Evolutionary conservation across 2,888 invertebrate species (phyloP), one percentile per base, ranked within the genome.

Genomic region (Molorchus minor): DNA sequence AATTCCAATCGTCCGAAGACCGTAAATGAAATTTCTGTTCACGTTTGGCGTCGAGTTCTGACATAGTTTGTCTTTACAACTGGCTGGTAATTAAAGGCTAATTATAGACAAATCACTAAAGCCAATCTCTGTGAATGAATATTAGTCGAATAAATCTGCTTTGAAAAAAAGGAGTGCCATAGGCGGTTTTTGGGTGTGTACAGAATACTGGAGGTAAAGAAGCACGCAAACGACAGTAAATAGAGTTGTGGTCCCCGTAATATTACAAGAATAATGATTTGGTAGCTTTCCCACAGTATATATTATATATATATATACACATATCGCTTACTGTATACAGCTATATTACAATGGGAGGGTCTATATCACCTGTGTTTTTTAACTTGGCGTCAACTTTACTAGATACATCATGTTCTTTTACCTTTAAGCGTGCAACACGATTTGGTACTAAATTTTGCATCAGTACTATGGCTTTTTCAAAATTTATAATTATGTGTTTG

Each of bases 161-260:
- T 2, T 19, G 8, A 49, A 36, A 52, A 19, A 52, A 16, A 15
- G 35, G 46, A 30, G 38, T 55, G 45, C 25, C n/a, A 46, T 30
- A 12, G n/a, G 29, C 13, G 7, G 33, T 36, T 44, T 56, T 38
- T 35, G 44, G 56, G 58, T 55, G 60, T 46, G 54, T 33, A 12
- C 35, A 16, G 44, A 44, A 20, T 54, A 45, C 17, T 12, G 36
- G 56, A 58, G 30, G 65, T 66, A 66, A 63, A 66, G 66, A 66
- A 66, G 66, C 66, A 66, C 62, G 66, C 62, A 66, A 60, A 35
- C 57, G 29, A 58, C 49, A 58, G 62, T 62, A 65, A 65, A 62
- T 62, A 59, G 61, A 60, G 51, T 64, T 45, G 20, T 43, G 49
- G 51, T 45, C 30, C 45, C 21, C 17, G 44, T 55, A 45, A 58